phyloP scores from a whole-genome alignment of 2,888 invertebrate genomes.

The Ctenicera cuprea region DNA sequence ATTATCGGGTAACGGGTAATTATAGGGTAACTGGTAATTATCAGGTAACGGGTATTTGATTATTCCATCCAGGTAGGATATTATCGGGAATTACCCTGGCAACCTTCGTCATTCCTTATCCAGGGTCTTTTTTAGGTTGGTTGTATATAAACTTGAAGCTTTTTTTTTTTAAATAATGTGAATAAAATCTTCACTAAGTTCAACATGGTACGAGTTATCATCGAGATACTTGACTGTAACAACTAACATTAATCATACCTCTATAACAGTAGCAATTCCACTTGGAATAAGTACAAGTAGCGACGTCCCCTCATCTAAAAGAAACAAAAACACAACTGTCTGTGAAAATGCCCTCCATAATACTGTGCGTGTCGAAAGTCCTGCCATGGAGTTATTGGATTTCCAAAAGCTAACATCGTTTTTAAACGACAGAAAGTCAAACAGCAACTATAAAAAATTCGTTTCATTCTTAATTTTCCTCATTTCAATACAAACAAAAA shows the following conservation, averaged over 20 bases:
- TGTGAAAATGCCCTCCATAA: slow-evolving; percentile 97
- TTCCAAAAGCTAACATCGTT: slow-evolving; percentile 98
- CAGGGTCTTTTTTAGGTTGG: too few species aligned
- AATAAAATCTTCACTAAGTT: too few species aligned
- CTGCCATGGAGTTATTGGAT: slow-evolving; percentile 88
- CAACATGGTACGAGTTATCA: too few species aligned
- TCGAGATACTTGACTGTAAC: too few species aligned
- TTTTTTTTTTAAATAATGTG: too few species aligned
- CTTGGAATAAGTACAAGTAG: slow-evolving; percentile 91
- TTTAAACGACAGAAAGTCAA: slow-evolving; percentile 98
- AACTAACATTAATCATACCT: slow-evolving; percentile 80
- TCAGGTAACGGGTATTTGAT: too few species aligned
- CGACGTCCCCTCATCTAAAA: slow-evolving; percentile 94
- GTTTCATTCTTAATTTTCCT: slow-evolving; percentile 2
- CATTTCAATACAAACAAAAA: slow-evolving; percentile 5
- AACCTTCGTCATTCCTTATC: too few species aligned
- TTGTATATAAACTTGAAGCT: too few species aligned
- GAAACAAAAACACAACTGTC: slow-evolving; percentile 91
- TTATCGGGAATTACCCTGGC: too few species aligned
- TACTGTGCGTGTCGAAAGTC: slow-evolving; percentile 91
- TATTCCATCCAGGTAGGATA: too few species aligned
- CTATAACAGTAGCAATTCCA: slow-evolving; percentile 91
- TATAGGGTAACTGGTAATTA: too few species aligned
- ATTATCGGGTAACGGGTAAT: too few species aligned
- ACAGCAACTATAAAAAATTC: slow-evolving; percentile 84